Evolutionary conservation across 2,797 vertebrate species (phyloP).

Genomic region (Catharus ustulatus): DNA sequence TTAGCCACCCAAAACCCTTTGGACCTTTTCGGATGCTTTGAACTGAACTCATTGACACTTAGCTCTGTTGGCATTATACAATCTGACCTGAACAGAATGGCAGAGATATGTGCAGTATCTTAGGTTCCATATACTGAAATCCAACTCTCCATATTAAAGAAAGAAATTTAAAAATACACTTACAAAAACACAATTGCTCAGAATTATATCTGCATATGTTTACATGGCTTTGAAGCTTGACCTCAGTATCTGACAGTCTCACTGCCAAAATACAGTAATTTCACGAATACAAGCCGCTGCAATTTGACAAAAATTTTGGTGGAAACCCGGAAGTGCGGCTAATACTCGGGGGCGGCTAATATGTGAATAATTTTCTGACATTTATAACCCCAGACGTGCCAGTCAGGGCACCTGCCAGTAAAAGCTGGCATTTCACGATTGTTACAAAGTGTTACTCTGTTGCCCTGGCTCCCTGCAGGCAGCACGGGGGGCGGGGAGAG

Average conservation of each 20-base stretch:
- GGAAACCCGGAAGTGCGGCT: no score
- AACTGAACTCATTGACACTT: not conserved
- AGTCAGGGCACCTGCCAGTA: no score
- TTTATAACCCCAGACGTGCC: no score
- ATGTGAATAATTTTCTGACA: no score
- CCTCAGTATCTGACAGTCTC: not conserved
- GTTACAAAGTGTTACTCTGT: no score
- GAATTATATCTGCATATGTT: not conserved
- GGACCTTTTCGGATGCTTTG: not conserved
- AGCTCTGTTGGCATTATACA: not conserved
- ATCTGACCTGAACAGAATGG: not conserved
- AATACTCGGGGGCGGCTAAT: no score
- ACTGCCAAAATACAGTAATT: not conserved
- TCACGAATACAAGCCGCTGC: no score
- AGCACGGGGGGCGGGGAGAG: no score
- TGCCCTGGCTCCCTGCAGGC: no score
- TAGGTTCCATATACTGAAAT: not conserved
- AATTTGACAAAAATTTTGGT: no score
- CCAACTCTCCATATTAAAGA: not conserved
- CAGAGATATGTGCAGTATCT: not conserved
- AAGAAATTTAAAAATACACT: not conserved
- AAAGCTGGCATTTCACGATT: no score
- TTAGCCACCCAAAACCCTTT: not conserved
- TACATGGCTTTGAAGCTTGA: not conserved
- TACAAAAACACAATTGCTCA: not conserved